These are phyloP conservation scores for Thamnophis elegans DNA, from an alignment of 2,797 vertebrate genomes.

Conservation along the genomic window DNA sequence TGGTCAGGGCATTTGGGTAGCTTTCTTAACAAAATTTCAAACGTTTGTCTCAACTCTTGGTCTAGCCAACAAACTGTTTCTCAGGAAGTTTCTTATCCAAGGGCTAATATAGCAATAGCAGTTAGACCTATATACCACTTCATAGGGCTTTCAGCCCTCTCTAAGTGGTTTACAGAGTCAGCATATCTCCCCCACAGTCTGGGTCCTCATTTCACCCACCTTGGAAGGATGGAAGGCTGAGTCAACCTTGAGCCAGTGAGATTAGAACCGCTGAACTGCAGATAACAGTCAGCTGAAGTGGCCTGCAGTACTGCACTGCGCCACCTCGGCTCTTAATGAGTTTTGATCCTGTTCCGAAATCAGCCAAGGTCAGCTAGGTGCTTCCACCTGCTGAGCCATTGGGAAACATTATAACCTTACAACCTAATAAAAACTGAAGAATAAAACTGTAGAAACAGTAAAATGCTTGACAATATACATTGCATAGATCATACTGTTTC, in stretches of 20 bases:
- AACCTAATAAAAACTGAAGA: background rate
- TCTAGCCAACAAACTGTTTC: background rate
- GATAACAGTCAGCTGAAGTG: too few species aligned
- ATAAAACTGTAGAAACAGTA: background rate
- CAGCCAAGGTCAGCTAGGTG: background rate
- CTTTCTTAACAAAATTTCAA: background rate
- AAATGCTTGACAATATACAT: background rate
- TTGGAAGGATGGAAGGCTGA: too few species aligned
- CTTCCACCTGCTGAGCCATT: background rate
- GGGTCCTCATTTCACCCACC: too few species aligned
- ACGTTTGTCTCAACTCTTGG: background rate
- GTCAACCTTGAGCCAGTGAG: too few species aligned
- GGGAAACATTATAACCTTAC: background rate
- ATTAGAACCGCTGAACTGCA: too few species aligned
- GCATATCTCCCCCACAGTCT: too few species aligned
- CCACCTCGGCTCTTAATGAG: too few species aligned
- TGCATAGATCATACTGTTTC: background rate
- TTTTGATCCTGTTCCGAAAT: background rate
- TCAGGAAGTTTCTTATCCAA: background rate
- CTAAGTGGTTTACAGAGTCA: too few species aligned
- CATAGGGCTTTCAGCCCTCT: too few species aligned
- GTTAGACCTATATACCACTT: too few species aligned
- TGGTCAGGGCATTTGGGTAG: background rate
- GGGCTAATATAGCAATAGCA: too few species aligned
- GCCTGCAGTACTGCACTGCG: too few species aligned